These are phyloP conservation scores for Butastur rufipennis DNA, from an alignment of 2,113 vertebrate genomes.

Conservation along the genomic window DNA sequence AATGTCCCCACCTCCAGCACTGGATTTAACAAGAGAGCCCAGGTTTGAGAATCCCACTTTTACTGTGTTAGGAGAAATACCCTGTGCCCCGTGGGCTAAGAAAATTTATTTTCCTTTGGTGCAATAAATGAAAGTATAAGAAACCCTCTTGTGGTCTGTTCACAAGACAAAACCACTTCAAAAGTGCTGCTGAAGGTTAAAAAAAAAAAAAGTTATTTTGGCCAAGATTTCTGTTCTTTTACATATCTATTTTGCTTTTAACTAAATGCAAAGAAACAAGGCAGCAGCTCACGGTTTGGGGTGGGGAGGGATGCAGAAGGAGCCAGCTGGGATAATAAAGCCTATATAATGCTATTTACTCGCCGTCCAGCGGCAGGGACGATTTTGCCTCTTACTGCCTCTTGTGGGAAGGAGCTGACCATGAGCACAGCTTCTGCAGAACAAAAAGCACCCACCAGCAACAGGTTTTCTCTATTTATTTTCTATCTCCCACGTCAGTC, in stretches of 20 bases:
- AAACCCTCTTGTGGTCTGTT: neutral
- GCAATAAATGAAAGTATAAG: neutral
- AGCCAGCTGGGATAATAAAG: neutral
- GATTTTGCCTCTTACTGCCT: neutral
- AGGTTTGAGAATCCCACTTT: neutral
- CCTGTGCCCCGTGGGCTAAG: neutral
- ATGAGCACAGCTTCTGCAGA: neutral
- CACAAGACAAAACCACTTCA: neutral
- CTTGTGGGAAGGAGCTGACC: rapidly evolving
- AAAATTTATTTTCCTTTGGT: neutral
- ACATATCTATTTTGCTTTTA: neutral
- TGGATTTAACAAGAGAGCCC: neutral
- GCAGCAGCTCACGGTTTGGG: neutral
- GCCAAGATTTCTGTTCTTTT: neutral
- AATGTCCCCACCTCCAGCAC: neutral
- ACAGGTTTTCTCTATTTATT: neutral
- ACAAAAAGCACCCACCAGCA: neutral
- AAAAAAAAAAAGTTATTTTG: neutral
- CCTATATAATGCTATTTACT: neutral
- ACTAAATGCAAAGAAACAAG: neutral
- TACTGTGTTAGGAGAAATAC: neutral
- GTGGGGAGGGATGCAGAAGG: neutral
- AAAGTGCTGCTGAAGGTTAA: neutral
- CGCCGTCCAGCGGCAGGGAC: neutral
- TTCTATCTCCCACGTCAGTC: neutral